These are phyloP conservation scores for Mus spicilegus DNA, from an alignment of 2,113 vertebrate genomes.

Conservation along the genomic window DNA sequence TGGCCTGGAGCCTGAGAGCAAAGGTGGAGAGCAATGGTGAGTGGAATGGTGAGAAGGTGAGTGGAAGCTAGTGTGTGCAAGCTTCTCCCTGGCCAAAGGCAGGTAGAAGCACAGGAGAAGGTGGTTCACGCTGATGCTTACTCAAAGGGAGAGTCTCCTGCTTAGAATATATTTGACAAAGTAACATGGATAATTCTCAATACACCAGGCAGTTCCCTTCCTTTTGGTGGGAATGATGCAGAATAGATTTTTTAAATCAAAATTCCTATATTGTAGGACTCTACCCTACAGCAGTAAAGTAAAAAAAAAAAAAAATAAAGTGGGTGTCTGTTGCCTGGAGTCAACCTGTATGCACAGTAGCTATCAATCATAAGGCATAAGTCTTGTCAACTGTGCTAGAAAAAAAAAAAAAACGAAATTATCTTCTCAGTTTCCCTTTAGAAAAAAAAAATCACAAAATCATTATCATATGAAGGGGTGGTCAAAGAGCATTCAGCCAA, in stretches of 20 bases:
- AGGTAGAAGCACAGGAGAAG: background rate
- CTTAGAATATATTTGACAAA: background rate
- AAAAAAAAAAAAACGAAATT: constrained; percentile 56
- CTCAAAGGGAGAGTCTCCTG: constrained; percentile 18
- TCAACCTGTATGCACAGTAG: background rate
- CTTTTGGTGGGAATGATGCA: constrained; percentile 24
- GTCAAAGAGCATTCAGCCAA: constrained; percentile 48
- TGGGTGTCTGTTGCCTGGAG: background rate
- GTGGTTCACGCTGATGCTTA: background rate
- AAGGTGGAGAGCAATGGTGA: background rate
- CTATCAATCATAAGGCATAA: constrained; percentile 15
- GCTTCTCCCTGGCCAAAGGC: background rate
- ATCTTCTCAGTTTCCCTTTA: constrained; percentile 31
- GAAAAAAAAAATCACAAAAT: constrained; percentile 58
- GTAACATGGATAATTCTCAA: background rate
- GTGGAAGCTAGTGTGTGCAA: background rate
- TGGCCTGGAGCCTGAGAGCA: background rate
- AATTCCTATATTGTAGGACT: background rate
- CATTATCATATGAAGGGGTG: constrained; percentile 21
- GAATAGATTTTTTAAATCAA: constrained; percentile 12
- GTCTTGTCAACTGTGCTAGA: background rate
- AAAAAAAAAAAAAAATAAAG: background rate
- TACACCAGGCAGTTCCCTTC: background rate
- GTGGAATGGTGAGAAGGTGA: background rate
- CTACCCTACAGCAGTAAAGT: background rate